Evolutionary conservation across 2,888 invertebrate species (phyloP).

Genomic region (Dione vanillae): DNA sequence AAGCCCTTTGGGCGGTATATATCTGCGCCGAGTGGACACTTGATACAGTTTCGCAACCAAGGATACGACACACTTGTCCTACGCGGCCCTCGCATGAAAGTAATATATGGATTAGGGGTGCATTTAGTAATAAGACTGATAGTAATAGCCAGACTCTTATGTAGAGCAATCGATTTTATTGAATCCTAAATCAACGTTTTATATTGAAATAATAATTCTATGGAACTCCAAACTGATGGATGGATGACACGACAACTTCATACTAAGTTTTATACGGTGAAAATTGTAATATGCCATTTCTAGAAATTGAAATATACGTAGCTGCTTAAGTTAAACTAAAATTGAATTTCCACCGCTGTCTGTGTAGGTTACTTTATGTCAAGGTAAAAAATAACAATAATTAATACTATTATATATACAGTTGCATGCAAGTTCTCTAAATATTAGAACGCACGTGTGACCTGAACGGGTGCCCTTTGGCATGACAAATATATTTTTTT

Average conservation of each 20-base stretch:
- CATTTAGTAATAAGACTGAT: slow-evolving; percentile 45
- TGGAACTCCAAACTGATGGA: too few species aligned
- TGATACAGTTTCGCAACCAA: slow-evolving; percentile 78
- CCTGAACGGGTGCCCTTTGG: background rate
- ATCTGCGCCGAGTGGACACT: slow-evolving; percentile 61
- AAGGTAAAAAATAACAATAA: too few species aligned
- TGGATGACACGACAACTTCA: too few species aligned
- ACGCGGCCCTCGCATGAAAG: slow-evolving; percentile 49
- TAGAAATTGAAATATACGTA: too few species aligned
- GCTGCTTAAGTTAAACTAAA: too few species aligned
- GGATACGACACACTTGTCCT: slow-evolving; percentile 55
- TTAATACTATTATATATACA: too few species aligned
- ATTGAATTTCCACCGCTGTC: too few species aligned
- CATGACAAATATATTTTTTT: background rate
- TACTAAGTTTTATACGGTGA: too few species aligned
- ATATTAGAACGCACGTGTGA: background rate
- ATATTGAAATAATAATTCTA: too few species aligned
- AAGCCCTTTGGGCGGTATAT: slow-evolving; percentile 55
- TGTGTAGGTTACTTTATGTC: too few species aligned
- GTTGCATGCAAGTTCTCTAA: too few species aligned
- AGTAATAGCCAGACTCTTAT: slow-evolving; percentile 33
- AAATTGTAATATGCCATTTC: too few species aligned
- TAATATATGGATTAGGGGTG: slow-evolving; percentile 52
- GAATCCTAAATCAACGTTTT: slow-evolving; percentile 6
- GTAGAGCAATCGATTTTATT: slow-evolving; percentile 35